Base-by-base conservation (phyloP, 2,797 vertebrate species). In the Anguilla pacifica region DNA sequence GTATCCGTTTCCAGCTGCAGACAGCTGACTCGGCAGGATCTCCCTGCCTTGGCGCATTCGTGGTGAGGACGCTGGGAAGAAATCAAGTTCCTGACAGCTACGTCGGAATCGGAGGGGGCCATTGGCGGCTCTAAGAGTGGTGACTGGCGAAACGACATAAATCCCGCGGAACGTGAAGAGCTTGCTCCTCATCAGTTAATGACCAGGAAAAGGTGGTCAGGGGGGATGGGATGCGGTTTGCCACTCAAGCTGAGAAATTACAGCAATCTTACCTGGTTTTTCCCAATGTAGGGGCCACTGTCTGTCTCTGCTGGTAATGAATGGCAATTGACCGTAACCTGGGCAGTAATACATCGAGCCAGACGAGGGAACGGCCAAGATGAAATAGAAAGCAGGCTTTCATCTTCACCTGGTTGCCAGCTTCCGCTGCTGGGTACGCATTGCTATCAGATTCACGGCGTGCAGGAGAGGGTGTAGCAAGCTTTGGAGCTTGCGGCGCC, bases 81-180 rank as follows among this genome's bases (percentile, higher is more conserved):
- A 90, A 91, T 91, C 85, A 86, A n/a, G 28, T 83, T 79, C 82
- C 88, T 92, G 88, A 86, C 88, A 92, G 89, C 74, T 85, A 87
- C 87, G 91, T 89, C 85, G 88, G 86, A 87, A 91, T 92, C n/a
- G 91, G 89, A 89, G 88, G 51, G 87, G 87, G 91, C 88, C 91
- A 82, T 88, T 88, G 90, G 87, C 46, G 85, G 86, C 86, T 4
- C 13, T 89, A 92, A 53, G 51, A 53, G 51, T 53, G 51, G 7
- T 53, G 43, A 53, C 51, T 53, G 7, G 51, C 11, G 51, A 53
- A 53, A 53, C 51, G 51, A 53, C 51, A 53, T 10, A 13, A 53
- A 13, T 53, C 11, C 11, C 51, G 17, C 5, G 11, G 51, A 53
- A 53, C 17, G n/a, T 9, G 51, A 53, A 53, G 7, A 53, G 51